phyloP scores from a whole-genome alignment of 2,888 invertebrate species.

The Apocheima hispidaria region DNA sequence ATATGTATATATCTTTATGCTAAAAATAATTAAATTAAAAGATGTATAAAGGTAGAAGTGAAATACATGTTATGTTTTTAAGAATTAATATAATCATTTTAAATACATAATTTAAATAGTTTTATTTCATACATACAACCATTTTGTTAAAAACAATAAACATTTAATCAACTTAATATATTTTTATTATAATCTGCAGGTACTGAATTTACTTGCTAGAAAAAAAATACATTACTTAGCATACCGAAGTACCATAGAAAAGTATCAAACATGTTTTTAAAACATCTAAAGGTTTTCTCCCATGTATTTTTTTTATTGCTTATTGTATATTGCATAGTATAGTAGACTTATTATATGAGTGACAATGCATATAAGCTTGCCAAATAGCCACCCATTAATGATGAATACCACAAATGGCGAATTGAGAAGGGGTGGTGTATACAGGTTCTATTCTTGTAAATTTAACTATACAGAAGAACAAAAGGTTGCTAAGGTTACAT shows the following conservation, averaged over 20 bases:
- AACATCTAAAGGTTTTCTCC: not conserved
- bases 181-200: slow-evolving; percentile 21
- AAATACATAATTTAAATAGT: slow-evolving; percentile 16
- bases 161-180: slow-evolving; percentile 2
- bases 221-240: slow-evolving; percentile 4
- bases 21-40: too few relatives aligned
- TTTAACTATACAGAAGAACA: too few relatives aligned
- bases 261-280: slow-evolving; percentile 35
- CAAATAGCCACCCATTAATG: too few relatives aligned
- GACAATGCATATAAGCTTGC: too few relatives aligned
- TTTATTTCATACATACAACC: slow-evolving; percentile 10
- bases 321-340: slow-evolving; percentile 1
- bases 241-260: slow-evolving; percentile 25
- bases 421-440: too few relatives aligned
- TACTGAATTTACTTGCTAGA: slow-evolving; percentile 21
- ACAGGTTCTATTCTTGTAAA: too few relatives aligned
- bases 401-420: too few relatives aligned
- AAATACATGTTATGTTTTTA: slow-evolving; percentile 4
- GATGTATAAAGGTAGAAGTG: not conserved
- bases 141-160: slow-evolving; percentile 9
- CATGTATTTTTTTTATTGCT: slow-evolving; percentile 12
- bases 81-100: slow-evolving; percentile 13
- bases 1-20: too few relatives aligned
- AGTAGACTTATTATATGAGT: too few relatives aligned
- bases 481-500: too few relatives aligned